phyloP scores from a whole-genome alignment of 1,140 invertebrate species.

The Diorhabda elongata region DNA sequence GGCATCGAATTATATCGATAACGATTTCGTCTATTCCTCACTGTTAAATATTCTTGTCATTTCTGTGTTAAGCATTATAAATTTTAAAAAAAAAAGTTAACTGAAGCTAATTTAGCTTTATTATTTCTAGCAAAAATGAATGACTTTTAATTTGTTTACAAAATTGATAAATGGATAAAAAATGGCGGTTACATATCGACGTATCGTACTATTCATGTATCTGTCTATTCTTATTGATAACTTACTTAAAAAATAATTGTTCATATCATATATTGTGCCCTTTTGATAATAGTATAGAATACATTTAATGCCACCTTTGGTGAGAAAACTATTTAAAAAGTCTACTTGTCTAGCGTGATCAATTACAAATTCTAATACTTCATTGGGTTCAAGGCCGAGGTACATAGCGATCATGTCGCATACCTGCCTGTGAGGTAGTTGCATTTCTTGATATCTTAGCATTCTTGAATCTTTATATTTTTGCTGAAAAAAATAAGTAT shows the following conservation, averaged over 20 bases:
- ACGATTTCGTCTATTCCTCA: too few species aligned
- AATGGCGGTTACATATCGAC: too few species aligned
- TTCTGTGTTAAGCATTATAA: too few species aligned
- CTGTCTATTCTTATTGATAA: background rate
- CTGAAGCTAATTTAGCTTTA: too few species aligned
- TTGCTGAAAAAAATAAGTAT: slow-evolving; percentile 23
- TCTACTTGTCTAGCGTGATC: slow-evolving; percentile 59
- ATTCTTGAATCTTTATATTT: slow-evolving; percentile 38
- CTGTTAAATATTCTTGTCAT: too few species aligned
- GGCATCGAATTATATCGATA: too few species aligned
- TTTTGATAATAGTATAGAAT: slow-evolving; percentile 54
- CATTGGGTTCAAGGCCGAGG: slow-evolving; percentile 52
- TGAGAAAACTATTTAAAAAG: slow-evolving; percentile 53
- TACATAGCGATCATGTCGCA: slow-evolving; percentile 60
- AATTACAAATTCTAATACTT: slow-evolving; percentile 60
- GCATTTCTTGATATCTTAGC: slow-evolving; percentile 50
- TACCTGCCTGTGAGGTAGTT: slow-evolving; percentile 57
- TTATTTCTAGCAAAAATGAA: too few species aligned
- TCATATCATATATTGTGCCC: slow-evolving; percentile 44
- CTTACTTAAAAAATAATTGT: slow-evolving; percentile 11
- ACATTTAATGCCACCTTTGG: slow-evolving; percentile 48
- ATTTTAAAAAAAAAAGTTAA: too few species aligned
- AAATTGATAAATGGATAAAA: too few species aligned
- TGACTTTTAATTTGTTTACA: too few species aligned
- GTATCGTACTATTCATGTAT: too few species aligned